phyloP scores from a whole-genome alignment of 1,140 invertebrate genomes.

The Neuroterus valhalla region DNA sequence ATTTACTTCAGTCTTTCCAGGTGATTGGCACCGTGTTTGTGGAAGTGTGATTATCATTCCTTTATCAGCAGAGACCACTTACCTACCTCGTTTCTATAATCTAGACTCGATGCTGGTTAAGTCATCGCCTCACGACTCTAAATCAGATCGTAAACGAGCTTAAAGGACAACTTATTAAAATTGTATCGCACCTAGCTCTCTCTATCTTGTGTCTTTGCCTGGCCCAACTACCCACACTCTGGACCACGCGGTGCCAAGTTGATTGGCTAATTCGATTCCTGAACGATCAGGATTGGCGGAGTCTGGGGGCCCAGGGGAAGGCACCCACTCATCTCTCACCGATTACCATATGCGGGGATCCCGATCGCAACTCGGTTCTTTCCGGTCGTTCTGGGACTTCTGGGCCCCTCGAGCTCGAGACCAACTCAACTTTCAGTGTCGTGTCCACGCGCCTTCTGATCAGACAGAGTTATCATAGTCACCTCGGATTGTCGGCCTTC shows the following conservation, averaged over 20 bases:
- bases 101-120: too few relatives aligned
- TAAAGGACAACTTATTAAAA: background rate
- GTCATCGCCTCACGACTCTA: too few relatives aligned
- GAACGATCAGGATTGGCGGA: slow-evolving; percentile 48
- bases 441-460: slow-evolving; percentile 59
- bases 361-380: slow-evolving; percentile 57
- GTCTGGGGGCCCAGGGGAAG: slow-evolving; percentile 52
- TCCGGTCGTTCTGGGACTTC: slow-evolving; percentile 44
- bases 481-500: slow-evolving; percentile 27
- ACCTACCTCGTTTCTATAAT: background rate
- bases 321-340: slow-evolving; percentile 65
- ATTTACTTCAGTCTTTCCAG: background rate
- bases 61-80: background rate
- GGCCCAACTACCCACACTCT: background rate
- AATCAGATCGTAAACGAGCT: too few relatives aligned
- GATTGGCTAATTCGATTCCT: slow-evolving; percentile 22
- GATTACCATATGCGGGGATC: slow-evolving; percentile 70
- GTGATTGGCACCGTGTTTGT: background rate
- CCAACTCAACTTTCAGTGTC: slow-evolving; percentile 56
- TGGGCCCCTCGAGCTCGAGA: slow-evolving; percentile 44
- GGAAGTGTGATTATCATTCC: background rate
- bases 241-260: slow-evolving; percentile 29
- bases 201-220: background rate
- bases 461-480: slow-evolving; percentile 49
- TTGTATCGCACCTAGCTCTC: background rate